Evolutionary conservation across 1,140 invertebrate genomes (phyloP).

Genomic region (Teleopsis dalmanni): DNA sequence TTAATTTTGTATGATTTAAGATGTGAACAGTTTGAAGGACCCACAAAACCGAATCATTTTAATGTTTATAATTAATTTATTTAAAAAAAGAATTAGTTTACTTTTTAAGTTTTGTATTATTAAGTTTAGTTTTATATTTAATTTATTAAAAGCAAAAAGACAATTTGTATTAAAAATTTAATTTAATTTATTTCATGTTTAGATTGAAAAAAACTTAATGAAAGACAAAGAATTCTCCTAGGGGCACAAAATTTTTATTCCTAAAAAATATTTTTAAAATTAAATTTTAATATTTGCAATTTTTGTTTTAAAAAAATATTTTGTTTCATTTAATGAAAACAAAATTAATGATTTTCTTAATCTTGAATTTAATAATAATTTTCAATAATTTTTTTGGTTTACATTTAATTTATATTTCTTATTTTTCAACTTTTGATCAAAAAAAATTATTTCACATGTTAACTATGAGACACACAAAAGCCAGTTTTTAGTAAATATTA

Average conservation of each 20-base stretch:
- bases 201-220: no score
- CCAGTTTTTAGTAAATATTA: no score
- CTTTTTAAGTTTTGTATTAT: conserved; percentile 5
- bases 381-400: conserved; percentile 22
- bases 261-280: conserved; percentile 11
- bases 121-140: conserved; percentile 10
- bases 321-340: not conserved
- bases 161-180: no score
- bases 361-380: conserved; percentile 1
- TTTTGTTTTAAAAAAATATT: conserved; percentile 5
- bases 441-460: no score
- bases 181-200: no score
- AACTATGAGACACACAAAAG: no score
- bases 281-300: conserved; percentile 14
- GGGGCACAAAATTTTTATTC: conserved; percentile 27
- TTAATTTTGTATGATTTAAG: no score
- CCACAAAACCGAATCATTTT: no score
- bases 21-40: no score
- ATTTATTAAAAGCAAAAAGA: no score
- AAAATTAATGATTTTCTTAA: not conserved
- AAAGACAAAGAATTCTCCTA: conserved; percentile 42
- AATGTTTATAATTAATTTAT: conserved; percentile 11
- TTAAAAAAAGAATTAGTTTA: conserved; percentile 3
- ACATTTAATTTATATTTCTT: conserved; percentile 15
- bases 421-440: no score